A percentile compares a stretch with the other conserved stretches of the same genome.
These are phyloP conservation scores for Drosophila ezoana DNA, from an alignment of 2,888 invertebrate genomes.

Conservation along the genomic window DNA sequence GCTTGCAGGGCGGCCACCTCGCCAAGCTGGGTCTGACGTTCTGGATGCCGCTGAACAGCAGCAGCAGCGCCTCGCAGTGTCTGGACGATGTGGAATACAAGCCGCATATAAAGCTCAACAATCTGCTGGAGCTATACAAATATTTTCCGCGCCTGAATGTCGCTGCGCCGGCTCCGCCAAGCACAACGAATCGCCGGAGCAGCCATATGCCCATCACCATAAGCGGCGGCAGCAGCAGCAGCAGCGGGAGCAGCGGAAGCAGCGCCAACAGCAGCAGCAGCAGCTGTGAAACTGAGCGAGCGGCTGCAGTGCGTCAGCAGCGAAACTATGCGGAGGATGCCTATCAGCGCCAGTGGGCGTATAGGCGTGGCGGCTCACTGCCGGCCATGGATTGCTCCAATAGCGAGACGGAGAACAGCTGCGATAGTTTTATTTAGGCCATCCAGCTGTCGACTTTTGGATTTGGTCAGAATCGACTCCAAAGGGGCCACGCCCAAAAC, in stretches of 20 bases:
- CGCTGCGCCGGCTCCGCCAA: constrained; percentile 1
- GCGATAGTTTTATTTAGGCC: constrained; percentile 79
- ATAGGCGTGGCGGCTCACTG: constrained; percentile 77
- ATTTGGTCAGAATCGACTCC: neutral
- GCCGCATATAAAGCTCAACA: constrained; percentile 81
- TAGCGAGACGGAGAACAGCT: constrained; percentile 84
- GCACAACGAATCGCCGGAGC: constrained; percentile 47
- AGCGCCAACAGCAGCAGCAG: constrained; percentile 6
- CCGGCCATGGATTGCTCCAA: constrained; percentile 83
- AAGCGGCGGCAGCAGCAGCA: constrained; percentile 8
- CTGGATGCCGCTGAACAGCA: constrained; percentile 89
- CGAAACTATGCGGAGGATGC: constrained; percentile 6
- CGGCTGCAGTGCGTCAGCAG: constrained; percentile 25
- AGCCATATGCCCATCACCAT: constrained; percentile 50
- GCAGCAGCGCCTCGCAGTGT: constrained; percentile 61
- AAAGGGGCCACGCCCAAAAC: neutral
- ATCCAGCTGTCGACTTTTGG: neutral
- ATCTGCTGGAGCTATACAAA: constrained; percentile 81
- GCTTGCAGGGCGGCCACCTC: constrained; percentile 89
- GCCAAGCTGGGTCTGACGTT: constrained; percentile 92
- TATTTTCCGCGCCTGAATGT: constrained; percentile 76
- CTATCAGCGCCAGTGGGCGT: constrained; percentile 54
- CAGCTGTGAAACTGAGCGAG: constrained; percentile 15
- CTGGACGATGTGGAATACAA: constrained; percentile 74
- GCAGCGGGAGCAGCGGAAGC: constrained; percentile 21